Evolutionary conservation across 2,888 invertebrate species (phyloP), one percentile per base, ranked within the genome.

Genomic region (Leucoma salicis): DNA sequence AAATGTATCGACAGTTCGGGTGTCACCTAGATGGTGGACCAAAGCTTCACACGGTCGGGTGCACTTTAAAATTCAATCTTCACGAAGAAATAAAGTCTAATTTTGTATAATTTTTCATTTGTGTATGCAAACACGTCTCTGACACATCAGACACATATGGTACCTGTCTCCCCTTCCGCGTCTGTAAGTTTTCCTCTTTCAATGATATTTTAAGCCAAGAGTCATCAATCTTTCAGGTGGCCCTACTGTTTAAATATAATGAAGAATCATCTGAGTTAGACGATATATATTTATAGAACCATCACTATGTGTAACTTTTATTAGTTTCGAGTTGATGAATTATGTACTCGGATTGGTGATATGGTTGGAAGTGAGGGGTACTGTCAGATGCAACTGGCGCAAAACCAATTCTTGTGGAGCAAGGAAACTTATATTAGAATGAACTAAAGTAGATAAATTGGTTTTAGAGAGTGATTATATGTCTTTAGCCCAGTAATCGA

Each of bases 1-100:
- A 89, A 89, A 89, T 88, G 89, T 88, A 89, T 89, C 88, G 89
- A 89, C 89, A 88, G 83, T 83, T 85, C 72, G 77, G 75, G 75
- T 82, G 83, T 84, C 88, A 88, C 85, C 88, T 89, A 70, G 65
- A 66, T 78, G 78, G 75, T 75, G 69, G 69, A 74, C 74, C 64
- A 68, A 63, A 54, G 35, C 49, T 8, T 49, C 37, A 39, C 55
- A 46, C 44, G 43, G 40, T 25, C 42, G 49, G 45, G 47, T 49
- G 47, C 46, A 57, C 47, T 61, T 44, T 49, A 59, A 57, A 63
- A 49, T 55, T 56, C 42, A 58, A 60, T 49, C 63, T 63, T 49
- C 38, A 49, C 42, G 25, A 35, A 15, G 46, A 14, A 48, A 47
- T 76, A 81, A 64, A 66, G 66, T 31, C 57, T 42, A 77, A 55